Base-by-base conservation (phyloP, 2,888 invertebrate genomes). In the Epinotia ramella region DNA sequence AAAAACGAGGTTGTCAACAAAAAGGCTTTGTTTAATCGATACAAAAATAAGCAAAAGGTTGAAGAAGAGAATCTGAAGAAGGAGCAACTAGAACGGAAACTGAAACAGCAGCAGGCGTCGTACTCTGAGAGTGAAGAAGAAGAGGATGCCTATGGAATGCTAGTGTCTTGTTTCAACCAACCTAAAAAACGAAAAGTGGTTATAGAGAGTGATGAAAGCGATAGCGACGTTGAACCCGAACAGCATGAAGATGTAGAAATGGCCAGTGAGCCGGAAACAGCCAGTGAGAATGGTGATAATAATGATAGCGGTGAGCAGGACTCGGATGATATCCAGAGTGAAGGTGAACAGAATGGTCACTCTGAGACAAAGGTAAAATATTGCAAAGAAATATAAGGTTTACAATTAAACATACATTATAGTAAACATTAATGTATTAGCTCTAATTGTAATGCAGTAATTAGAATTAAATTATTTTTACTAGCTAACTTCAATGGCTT, bases 41-140 rank as follows among this genome's bases (percentile, higher is more conserved):
- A 95, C 79, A 92, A 94, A 84, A 91, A 93, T 81, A 92, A 91
- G 76, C 93, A 94, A 72, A 91, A 90, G 80, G 81, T 93, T 1
- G 94, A 95, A 77, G 95, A 95, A 80, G 94, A 94, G 73, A 82
- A 94, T 62, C 85, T 85, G 12, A 95, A 91, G 80, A 94, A 93
- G 77, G 87, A 86, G 67, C 84, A 86, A 77, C 80, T 93, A 68
- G 94, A 95, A 73, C 85, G 84, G 13, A 90, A 87, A 77, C 82
- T 92, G 62, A 83, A 88, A 77, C 84, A 88, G 77, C 83, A 88
- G 75, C 90, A 91, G 59, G 86, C 85, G 33, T 88, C 88, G 1
- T 94, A 93, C 74, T 90, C 91, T 28, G 95, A 95, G n/a, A 95
- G 95, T 77, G 95, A 95, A 73, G 92, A 91, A 76, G 92, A 92